These are phyloP conservation scores for Falco concolor DNA, from an alignment of 2,797 vertebrate species.

Conservation along the genomic window DNA sequence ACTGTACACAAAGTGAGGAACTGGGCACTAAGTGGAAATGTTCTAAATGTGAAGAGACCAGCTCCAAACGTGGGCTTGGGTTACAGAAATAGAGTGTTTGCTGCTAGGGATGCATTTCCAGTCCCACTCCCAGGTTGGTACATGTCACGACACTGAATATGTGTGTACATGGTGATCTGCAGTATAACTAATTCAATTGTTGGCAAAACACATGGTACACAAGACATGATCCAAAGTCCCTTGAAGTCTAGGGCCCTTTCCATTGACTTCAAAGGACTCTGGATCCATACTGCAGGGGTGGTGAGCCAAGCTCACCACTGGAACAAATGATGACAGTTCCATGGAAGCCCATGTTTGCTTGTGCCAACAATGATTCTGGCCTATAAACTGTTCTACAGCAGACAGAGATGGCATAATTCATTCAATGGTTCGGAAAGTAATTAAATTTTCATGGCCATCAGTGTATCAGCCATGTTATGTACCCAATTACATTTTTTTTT, in stretches of 20 bases:
- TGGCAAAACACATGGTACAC: not conserved
- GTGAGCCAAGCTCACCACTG: not conserved
- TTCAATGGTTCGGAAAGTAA: not conserved
- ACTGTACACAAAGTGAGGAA: not conserved
- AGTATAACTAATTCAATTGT: not conserved
- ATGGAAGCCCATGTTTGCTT: not conserved
- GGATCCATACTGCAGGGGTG: not conserved
- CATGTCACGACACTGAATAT: not conserved
- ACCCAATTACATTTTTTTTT: not conserved
- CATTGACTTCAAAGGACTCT: not conserved
- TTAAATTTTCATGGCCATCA: slow-evolving; percentile 45
- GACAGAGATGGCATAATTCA: not conserved
- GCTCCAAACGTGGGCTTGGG: not conserved
- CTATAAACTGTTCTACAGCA: not conserved
- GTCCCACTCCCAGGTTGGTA: not conserved
- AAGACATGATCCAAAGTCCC: not conserved
- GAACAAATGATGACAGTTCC: not conserved
- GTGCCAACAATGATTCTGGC: not conserved
- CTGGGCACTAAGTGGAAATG: not conserved
- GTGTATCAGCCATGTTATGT: not conserved
- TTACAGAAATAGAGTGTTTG: slow-evolving; percentile 22
- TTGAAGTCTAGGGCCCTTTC: not conserved
- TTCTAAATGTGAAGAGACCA: slow-evolving; percentile 12
- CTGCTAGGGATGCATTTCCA: not conserved
- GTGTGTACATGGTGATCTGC: not conserved